Base-by-base conservation (phyloP, 2,888 invertebrate species). In the Pycnomerus fuliginosus region DNA sequence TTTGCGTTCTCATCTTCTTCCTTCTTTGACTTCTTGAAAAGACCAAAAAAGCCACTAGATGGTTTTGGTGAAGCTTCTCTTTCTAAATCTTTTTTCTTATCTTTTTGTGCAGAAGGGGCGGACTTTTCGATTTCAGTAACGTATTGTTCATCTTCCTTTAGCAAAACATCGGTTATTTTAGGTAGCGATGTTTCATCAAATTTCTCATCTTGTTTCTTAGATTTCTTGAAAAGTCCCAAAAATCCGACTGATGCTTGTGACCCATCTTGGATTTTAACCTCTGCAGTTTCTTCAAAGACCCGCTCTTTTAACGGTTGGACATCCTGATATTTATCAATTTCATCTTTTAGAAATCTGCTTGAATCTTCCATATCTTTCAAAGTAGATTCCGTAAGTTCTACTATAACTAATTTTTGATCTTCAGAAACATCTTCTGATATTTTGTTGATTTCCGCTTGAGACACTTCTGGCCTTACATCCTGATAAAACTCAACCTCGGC, bases 401-500 rank as follows among this genome's bases (percentile, higher is more conserved):
- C n/a, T n/a, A n/a, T n/a, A n/a, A n/a, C n/a, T n/a, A n/a, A n/a
- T n/a, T n/a, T n/a, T n/a, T n/a, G n/a, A n/a, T n/a, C n/a, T n/a
- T 36, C 36, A 36, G 27, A 27, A 2, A 36, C n/a, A 24, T 35
- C 22, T 39, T 22, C n/a, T n/a, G 5, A n/a, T n/a, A n/a, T n/a
- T n/a, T 20, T 27, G 22, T 39, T 33, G 10, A 17, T 2, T 46
- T 40, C 15, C 39, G 40, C 31, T 49, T 46, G n/a, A 30, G 35
- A 33, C n/a, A 35, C 24, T 10, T 10, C 28, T 2, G 52, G 56
- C 43, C 40, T 50, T 15, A 50, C 54, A 40, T 61, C 61, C n/a
- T 61, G 44, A 42, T 53, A 60, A 27, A 48, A 48, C 8, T 50
- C 43, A 28, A 61, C 40, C 47, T 62, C 62, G 14, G 31, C 27